phyloP scores from a whole-genome alignment of 1,140 invertebrate genomes.

The Lucilia sericata region DNA sequence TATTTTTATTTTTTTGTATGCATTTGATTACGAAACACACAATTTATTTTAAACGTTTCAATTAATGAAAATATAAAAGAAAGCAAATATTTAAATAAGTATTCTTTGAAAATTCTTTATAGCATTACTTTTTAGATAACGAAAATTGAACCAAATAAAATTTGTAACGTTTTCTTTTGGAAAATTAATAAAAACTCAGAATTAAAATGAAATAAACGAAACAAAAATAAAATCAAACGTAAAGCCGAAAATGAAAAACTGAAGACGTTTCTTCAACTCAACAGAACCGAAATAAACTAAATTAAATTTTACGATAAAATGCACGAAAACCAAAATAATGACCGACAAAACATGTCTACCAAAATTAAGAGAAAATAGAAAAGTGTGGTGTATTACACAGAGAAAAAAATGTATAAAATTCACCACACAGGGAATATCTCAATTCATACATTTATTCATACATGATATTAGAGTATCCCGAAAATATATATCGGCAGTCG shows the following conservation, averaged over 20 bases:
- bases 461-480: neutral
- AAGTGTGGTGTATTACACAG: neutral
- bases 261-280: slow-evolving; percentile 67
- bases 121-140: neutral
- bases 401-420: neutral
- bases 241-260: slow-evolving; percentile 66
- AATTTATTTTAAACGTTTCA: slow-evolving; percentile 7
- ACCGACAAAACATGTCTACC: neutral
- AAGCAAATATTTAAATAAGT: neutral
- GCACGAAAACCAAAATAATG: slow-evolving; percentile 27
- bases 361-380: neutral
- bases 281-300: slow-evolving; percentile 68
- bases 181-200: slow-evolving; percentile 36
- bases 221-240: slow-evolving; percentile 53
- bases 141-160: slow-evolving; percentile 14
- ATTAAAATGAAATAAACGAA: slow-evolving; percentile 52
- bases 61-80: neutral
- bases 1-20: neutral
- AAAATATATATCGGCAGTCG: too few species aligned
- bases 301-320: slow-evolving; percentile 31
- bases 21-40: slow-evolving; percentile 43
- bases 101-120: neutral
- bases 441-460: neutral
- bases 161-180: slow-evolving; percentile 11
- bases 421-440: neutral